Conservation (phyloP, 2,113 vertebrate genomes). For the Passer montanus region DNA sequence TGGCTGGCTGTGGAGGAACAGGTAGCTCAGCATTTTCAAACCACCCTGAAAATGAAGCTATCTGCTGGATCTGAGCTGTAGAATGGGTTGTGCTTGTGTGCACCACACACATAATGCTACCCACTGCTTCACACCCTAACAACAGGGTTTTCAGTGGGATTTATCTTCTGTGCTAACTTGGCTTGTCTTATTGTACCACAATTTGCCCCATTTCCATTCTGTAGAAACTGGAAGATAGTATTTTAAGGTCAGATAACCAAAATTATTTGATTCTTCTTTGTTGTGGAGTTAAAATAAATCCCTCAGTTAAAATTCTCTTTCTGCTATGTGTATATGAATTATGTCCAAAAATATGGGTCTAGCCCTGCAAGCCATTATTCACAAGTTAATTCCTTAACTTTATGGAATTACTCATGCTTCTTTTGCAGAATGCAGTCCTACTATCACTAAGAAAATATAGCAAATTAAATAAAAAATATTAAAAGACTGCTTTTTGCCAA, state of each 20-base stretch:
- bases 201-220: not conserved
- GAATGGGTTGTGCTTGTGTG: not conserved
- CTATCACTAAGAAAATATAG: not conserved
- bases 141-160: not conserved
- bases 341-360: not conserved
- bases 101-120: not conserved
- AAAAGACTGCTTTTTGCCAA: not conserved
- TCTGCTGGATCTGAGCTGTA: not conserved
- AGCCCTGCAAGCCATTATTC: not conserved
- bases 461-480: not conserved
- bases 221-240: not conserved
- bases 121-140: not conserved
- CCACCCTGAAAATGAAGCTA: not conserved
- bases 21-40: not conserved
- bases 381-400: not conserved
- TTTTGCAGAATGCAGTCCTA: not conserved
- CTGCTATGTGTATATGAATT: not conserved
- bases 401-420: not conserved
- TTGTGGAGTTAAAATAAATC: not conserved
- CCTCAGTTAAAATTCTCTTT: not conserved
- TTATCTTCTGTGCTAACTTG: not conserved
- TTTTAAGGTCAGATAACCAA: not conserved
- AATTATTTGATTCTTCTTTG: not conserved
- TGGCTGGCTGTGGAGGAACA: not conserved
- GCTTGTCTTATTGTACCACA: not conserved